A percentile compares a stretch with the other conserved stretches of the same genome.
phyloP scores from a whole-genome alignment of 2,888 invertebrate species.

The Incurvaria masculella region DNA sequence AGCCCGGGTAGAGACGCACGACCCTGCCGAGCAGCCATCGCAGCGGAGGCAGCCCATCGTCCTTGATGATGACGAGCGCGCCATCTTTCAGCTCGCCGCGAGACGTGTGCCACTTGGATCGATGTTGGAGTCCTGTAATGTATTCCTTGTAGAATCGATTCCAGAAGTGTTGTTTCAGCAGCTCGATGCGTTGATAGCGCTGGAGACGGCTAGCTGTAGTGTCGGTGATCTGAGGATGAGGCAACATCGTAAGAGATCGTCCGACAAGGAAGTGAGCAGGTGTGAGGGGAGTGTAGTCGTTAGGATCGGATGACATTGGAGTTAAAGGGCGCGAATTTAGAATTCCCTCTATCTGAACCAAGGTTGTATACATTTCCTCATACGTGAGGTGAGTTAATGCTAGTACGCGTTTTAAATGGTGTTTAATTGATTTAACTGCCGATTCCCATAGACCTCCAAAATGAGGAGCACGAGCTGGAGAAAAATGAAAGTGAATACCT shows the following conservation, averaged over 20 bases:
- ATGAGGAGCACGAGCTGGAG: constrained; percentile 7
- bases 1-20: constrained; percentile 6
- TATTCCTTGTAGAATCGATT: constrained; percentile 11
- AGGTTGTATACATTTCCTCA: constrained; percentile 11
- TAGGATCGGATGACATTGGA: constrained; percentile 5
- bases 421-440: constrained; percentile 10
- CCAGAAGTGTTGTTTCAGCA: constrained; percentile 13
- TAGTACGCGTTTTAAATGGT: constrained; percentile 8
- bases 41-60: constrained; percentile 12
- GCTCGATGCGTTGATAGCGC: constrained; percentile 10
- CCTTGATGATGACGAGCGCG: constrained; percentile 12
- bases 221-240: constrained; percentile 11
- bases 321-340: constrained; percentile 6
- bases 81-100: not conserved
- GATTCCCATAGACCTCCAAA: constrained; percentile 12
- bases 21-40: constrained; percentile 15
- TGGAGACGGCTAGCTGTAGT: constrained; percentile 7
- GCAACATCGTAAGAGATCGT: constrained; percentile 11
- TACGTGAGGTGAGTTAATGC: constrained; percentile 10
- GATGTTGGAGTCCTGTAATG: constrained; percentile 15
- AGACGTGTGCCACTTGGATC: constrained; percentile 15
- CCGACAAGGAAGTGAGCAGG: constrained; percentile 13
- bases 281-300: constrained; percentile 9
- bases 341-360: constrained; percentile 12
- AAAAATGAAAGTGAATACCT: constrained; percentile 5